Conservation (phyloP, 2,113 vertebrate genomes). For the Balaeniceps rex region DNA sequence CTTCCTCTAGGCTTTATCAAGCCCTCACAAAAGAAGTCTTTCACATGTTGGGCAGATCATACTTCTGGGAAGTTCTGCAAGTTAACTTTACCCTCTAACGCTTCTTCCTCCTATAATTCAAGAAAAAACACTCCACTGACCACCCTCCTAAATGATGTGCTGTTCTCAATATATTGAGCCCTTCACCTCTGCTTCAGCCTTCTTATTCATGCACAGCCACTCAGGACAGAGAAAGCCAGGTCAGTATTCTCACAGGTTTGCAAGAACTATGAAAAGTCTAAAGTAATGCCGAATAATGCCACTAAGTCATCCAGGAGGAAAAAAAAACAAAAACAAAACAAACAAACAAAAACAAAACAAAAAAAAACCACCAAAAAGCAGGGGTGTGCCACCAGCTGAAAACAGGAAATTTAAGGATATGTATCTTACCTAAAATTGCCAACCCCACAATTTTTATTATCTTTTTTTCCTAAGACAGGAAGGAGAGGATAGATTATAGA, state of each 20-base stretch:
- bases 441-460: neutral
- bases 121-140: neutral
- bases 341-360: neutral
- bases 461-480: neutral
- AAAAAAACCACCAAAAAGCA: neutral
- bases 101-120: neutral
- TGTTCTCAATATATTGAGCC: neutral
- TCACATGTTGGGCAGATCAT: neutral
- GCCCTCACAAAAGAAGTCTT: neutral
- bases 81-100: neutral
- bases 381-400: neutral
- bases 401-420: neutral
- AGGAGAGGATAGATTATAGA: neutral
- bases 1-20: neutral
- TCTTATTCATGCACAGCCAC: neutral
- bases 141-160: neutral
- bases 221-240: neutral
- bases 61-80: neutral
- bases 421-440: neutral
- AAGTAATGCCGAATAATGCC: neutral
- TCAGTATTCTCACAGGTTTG: neutral
- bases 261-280: neutral
- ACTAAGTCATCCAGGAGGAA: neutral
- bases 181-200: neutral
- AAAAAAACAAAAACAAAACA: neutral